These are phyloP conservation scores for Alosa alosa DNA, from an alignment of 2,113 vertebrate species.

Conservation along the genomic window DNA sequence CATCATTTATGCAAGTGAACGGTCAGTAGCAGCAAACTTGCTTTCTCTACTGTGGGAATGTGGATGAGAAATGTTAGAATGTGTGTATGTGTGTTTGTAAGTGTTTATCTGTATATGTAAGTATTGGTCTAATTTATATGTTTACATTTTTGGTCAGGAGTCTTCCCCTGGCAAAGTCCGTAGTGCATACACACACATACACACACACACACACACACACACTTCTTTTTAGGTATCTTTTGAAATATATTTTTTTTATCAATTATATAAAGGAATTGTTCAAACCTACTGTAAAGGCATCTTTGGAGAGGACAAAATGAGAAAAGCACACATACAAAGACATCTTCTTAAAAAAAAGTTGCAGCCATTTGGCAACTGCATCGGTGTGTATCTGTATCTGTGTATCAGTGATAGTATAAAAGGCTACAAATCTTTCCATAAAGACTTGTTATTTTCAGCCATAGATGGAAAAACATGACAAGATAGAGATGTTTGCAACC, in stretches of 20 bases:
- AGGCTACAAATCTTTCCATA: background rate
- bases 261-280: background rate
- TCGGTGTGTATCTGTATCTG: background rate
- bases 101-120: background rate
- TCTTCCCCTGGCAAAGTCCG: background rate
- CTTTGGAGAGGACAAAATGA: no score
- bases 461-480: slow-evolving; percentile 26
- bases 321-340: background rate
- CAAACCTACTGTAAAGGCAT: no score
- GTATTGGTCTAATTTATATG: background rate
- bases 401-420: slow-evolving; percentile 7
- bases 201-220: no score
- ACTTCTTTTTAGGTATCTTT: background rate
- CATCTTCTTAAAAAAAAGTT: background rate
- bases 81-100: slow-evolving; percentile 16
- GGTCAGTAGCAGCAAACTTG: background rate
- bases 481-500: slow-evolving; percentile 47
- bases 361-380: background rate
- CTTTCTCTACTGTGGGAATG: background rate
- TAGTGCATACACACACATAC: background rate
- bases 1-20: no score
- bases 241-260: background rate
- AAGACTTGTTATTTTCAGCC: background rate
- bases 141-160: background rate
- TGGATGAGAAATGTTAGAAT: background rate